phyloP scores from a whole-genome alignment of 2,113 vertebrate genomes.

The Chiloscyllium plagiosum region DNA sequence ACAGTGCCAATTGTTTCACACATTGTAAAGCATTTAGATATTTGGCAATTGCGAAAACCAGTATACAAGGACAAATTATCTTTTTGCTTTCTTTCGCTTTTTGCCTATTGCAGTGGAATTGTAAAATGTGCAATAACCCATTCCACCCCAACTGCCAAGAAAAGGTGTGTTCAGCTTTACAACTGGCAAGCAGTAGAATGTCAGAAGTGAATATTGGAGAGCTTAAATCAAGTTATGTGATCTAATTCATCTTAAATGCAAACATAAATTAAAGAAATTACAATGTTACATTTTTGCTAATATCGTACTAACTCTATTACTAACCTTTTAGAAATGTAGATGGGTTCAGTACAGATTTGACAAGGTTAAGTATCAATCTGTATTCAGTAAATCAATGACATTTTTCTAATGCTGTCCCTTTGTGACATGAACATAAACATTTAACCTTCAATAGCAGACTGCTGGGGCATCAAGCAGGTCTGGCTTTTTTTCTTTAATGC shows the following conservation, averaged over 20 bases:
- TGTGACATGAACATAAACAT: neutral
- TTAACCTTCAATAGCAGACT: neutral
- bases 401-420: neutral
- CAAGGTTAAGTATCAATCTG: neutral
- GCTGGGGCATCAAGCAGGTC: neutral
- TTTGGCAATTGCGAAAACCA: neutral
- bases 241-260: neutral
- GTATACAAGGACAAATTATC: neutral
- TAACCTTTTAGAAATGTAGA: neutral
- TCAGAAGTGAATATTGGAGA: neutral
- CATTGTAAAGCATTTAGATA: neutral
- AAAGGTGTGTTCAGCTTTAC: neutral
- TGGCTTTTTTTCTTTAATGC: neutral
- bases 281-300: neutral
- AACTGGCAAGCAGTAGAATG: neutral
- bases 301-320: neutral
- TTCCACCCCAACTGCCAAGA: neutral
- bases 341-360: neutral
- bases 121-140: neutral
- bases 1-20: neutral
- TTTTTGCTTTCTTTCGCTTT: neutral
- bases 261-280: neutral
- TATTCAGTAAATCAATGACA: neutral
- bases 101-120: neutral
- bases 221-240: neutral